phyloP scores from a whole-genome alignment of 2,113 vertebrate species.

The Zootoca vivipara region DNA sequence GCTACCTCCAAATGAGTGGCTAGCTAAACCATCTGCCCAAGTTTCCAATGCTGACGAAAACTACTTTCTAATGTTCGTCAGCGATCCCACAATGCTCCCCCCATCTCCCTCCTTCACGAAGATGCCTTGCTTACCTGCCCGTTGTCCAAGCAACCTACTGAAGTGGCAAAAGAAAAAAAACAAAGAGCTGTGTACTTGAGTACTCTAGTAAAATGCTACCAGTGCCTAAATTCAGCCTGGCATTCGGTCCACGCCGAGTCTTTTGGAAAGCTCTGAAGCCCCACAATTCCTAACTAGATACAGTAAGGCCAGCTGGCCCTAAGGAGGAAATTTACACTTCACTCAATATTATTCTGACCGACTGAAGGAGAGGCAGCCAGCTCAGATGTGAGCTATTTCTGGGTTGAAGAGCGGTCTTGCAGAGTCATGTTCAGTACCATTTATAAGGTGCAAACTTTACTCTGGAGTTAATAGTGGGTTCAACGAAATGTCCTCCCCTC shows the following conservation, averaged over 20 bases:
- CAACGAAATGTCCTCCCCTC: neutral
- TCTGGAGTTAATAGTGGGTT: neutral
- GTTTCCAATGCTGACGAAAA: too few relatives aligned
- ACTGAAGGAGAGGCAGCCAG: neutral
- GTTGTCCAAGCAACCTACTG: too few relatives aligned
- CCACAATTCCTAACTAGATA: neutral
- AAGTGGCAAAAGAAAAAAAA: too few relatives aligned
- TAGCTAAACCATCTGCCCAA: too few relatives aligned
- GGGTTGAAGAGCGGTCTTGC: neutral
- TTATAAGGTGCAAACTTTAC: neutral
- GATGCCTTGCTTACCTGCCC: too few relatives aligned
- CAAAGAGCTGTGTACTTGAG: neutral
- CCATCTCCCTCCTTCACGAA: too few relatives aligned
- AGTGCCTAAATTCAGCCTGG: neutral
- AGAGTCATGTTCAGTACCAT: neutral
- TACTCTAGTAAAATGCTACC: neutral
- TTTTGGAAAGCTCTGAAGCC: neutral
- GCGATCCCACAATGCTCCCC: too few relatives aligned
- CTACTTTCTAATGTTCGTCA: too few relatives aligned
- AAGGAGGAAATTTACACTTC: slow-evolving; percentile 7
- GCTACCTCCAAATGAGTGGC: too few relatives aligned
- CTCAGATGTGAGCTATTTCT: neutral
- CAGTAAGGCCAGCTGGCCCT: neutral
- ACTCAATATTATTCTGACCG: neutral
- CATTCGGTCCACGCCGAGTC: neutral